These are phyloP conservation scores for Julus scandinavius DNA, from an alignment of 2,888 invertebrate species.

Conservation along the genomic window DNA sequence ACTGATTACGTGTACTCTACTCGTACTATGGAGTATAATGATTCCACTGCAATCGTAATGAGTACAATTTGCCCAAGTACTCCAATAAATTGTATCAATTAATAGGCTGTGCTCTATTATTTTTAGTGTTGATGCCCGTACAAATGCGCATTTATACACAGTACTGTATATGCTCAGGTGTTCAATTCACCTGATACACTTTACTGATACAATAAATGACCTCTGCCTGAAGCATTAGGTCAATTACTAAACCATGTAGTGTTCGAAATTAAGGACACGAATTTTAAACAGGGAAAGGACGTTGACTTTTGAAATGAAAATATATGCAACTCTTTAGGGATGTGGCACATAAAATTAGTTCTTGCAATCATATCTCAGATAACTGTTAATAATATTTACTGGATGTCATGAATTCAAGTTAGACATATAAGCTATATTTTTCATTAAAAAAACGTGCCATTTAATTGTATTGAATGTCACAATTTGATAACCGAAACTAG, in stretches of 20 bases:
- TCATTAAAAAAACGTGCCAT: not conserved
- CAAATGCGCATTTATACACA: not conserved
- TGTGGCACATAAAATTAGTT: not conserved
- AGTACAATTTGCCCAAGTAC: too few species aligned
- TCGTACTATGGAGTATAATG: too few species aligned
- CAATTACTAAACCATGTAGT: not conserved
- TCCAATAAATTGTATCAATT: too few species aligned
- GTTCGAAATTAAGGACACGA: not conserved
- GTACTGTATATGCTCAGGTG: not conserved
- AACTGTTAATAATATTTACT: too few species aligned
- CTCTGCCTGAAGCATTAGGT: slow-evolving; percentile 8
- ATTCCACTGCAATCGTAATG: too few species aligned
- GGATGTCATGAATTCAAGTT: not conserved
- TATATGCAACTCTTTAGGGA: not conserved
- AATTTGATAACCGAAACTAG: not conserved
- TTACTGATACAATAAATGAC: not conserved
- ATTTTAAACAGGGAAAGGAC: not conserved
- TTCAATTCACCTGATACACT: not conserved
- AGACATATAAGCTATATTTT: not conserved
- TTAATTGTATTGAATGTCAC: slow-evolving; percentile 11
- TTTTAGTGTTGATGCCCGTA: too few species aligned
- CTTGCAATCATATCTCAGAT: not conserved
- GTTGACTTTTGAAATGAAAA: not conserved
- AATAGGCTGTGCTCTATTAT: too few species aligned
- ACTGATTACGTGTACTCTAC: too few species aligned